A percentile compares a stretch with the other conserved stretches of the same genome.
Conservation (phyloP, 2,113 vertebrate species). For the Ahaetulla prasina region DNA sequence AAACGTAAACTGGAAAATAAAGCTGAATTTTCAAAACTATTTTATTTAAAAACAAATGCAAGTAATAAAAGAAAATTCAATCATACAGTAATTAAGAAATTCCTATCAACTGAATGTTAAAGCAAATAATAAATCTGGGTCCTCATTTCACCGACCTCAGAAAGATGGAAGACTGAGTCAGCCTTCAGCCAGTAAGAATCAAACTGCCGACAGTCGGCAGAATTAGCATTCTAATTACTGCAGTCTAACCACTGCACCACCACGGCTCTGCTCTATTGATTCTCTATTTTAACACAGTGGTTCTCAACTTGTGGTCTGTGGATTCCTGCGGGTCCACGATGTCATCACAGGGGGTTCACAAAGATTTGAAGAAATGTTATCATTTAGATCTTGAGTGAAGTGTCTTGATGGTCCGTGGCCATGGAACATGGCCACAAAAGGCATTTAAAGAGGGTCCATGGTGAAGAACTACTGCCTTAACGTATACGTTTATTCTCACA, state of each 20-base stretch:
- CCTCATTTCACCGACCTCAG: neutral
- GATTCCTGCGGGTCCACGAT: accelerated
- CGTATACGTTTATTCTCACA: neutral
- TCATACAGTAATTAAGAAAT: neutral
- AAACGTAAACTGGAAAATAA: neutral
- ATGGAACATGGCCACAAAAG: neutral
- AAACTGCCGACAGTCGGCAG: neutral
- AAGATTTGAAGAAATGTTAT: neutral
- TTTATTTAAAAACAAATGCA: neutral
- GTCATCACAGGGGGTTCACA: neutral
- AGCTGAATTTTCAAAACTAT: neutral
- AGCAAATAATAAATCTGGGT: neutral
- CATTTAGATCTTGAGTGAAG: neutral
- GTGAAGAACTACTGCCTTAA: neutral
- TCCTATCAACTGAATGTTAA: neutral
- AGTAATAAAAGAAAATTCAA: neutral
- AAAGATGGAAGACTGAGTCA: neutral
- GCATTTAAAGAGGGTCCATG: neutral
- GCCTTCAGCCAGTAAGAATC: neutral
- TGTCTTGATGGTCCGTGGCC: neutral
- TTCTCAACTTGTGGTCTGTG: neutral
- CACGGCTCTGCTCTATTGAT: neutral
- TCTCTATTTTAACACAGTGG: neutral
- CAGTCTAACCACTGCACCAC: neutral
- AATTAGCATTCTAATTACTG: neutral